phyloP scores from a whole-genome alignment of 2,113 vertebrate genomes.

The Sigmodon hispidus region DNA sequence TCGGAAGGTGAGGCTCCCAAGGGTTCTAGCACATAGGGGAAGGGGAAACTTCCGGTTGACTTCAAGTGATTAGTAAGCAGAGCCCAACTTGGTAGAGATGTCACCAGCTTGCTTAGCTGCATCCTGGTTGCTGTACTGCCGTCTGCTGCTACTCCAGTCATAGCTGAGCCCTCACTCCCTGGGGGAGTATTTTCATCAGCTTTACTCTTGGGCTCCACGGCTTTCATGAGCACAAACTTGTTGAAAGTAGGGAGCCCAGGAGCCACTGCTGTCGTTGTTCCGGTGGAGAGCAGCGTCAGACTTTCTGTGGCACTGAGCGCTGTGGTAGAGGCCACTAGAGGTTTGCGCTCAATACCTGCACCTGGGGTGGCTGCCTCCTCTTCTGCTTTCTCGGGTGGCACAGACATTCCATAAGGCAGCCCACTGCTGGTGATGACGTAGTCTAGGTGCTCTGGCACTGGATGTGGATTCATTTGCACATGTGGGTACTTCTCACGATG shows the following conservation, averaged over 20 bases:
- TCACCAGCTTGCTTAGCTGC: conserved; percentile 84
- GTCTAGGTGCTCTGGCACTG: conserved; percentile 85
- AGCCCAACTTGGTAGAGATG: conserved; percentile 89
- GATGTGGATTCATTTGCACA: conserved; percentile 93
- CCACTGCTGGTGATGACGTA: conserved; percentile 84
- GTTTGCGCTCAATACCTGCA: conserved; percentile 78
- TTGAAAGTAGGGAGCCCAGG: conserved; percentile 81
- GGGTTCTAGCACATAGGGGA: conserved; percentile 90
- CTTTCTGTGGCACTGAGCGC: conserved; percentile 80
- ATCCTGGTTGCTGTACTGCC: conserved; percentile 74
- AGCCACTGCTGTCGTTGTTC: conserved; percentile 44
- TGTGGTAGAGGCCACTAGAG: conserved; percentile 75
- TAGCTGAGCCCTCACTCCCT: conserved; percentile 73
- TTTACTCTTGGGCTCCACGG: conserved; percentile 82
- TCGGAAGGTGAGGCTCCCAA: conserved; percentile 89
- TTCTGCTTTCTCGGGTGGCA: conserved; percentile 80
- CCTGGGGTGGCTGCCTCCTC: conserved; percentile 61
- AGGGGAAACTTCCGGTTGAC: conserved; percentile 88
- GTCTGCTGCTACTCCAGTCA: conserved; percentile 70
- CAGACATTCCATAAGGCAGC: conserved; percentile 84
- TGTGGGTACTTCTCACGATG: conserved; percentile 95
- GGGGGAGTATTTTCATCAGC: conserved; percentile 85
- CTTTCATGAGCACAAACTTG: conserved; percentile 85
- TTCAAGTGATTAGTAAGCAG: conserved; percentile 88
- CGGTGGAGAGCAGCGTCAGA: conserved; percentile 74